Evolutionary conservation across 2,113 vertebrate species (phyloP).

Genomic region (Crocuta crocuta): DNA sequence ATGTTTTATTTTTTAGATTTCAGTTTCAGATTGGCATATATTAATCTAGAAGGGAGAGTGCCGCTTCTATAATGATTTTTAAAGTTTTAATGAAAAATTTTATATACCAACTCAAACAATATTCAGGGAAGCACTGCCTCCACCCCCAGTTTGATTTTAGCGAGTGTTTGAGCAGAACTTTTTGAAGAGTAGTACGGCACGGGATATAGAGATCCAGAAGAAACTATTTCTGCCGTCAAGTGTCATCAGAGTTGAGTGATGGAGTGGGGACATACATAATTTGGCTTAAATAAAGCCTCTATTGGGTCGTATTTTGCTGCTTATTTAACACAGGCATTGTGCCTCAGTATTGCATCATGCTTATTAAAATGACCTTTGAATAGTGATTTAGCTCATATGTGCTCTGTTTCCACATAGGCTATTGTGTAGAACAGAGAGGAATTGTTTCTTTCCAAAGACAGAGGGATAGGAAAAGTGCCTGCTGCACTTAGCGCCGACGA

Average conservation of each 20-base stretch:
- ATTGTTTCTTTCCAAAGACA: constrained; percentile 47
- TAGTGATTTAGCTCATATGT: constrained; percentile 22
- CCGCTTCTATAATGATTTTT: constrained; percentile 2
- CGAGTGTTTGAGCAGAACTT: not conserved
- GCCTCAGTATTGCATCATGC: constrained; percentile 26
- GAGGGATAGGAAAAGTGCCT: not conserved
- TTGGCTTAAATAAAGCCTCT: constrained; percentile 39
- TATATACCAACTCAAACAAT: constrained; percentile 5
- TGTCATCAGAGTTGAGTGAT: not conserved
- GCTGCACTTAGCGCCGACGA: not conserved
- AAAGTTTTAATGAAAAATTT: constrained; percentile 8
- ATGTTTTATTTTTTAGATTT: not conserved
- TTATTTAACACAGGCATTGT: constrained; percentile 45
- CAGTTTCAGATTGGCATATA: not conserved
- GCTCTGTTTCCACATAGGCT: not conserved
- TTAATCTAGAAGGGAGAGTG: not conserved
- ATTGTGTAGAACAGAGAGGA: constrained; percentile 61
- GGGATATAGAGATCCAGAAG: not conserved
- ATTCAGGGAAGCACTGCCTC: not conserved
- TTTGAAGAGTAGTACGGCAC: not conserved
- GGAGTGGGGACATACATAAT: not conserved
- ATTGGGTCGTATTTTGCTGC: constrained; percentile 45
- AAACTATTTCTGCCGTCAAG: constrained; percentile 4
- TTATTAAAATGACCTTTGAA: constrained; percentile 51
- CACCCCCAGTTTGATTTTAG: not conserved